phyloP scores from a whole-genome alignment of 2,797 vertebrate species.

The Lepus townsendii region DNA sequence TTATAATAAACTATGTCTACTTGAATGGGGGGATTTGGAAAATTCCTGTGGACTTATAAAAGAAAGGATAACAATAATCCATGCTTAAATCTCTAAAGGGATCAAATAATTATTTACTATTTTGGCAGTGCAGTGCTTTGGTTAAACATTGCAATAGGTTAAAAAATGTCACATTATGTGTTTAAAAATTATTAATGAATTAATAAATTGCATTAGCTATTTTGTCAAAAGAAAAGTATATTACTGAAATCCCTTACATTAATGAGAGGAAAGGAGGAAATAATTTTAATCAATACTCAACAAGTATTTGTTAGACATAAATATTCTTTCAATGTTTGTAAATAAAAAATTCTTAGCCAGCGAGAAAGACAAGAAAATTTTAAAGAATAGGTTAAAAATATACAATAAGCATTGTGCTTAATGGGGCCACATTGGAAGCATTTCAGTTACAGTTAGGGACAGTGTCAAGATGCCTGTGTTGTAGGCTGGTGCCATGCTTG shows the following conservation, averaged over 20 bases:
- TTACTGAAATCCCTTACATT: background rate
- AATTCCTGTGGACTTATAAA: conserved; percentile 48
- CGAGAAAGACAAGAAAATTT: conserved; percentile 13
- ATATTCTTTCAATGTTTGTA: background rate
- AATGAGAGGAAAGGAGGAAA: background rate
- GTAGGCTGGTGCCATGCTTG: no score
- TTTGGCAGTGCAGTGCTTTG: conserved; percentile 59
- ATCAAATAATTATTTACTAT: conserved; percentile 79
- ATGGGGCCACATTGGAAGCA: background rate
- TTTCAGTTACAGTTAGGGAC: conserved; percentile 26
- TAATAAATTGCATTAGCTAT: conserved; percentile 81
- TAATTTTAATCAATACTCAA: background rate
- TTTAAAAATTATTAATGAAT: conserved; percentile 71
- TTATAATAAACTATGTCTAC: conserved; percentile 50
- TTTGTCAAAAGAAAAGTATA: background rate
- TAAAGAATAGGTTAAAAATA: background rate
- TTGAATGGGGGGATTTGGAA: background rate
- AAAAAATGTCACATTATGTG: conserved; percentile 67
- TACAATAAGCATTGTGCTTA: background rate
- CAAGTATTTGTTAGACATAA: background rate
- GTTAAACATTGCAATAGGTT: conserved; percentile 67
- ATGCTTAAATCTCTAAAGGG: conserved; percentile 69
- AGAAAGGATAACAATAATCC: conserved; percentile 69
- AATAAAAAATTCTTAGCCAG: background rate
- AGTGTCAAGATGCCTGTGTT: background rate